These are phyloP conservation scores for Sebastes minor DNA, from an alignment of 2,797 vertebrate genomes.

Conservation along the genomic window DNA sequence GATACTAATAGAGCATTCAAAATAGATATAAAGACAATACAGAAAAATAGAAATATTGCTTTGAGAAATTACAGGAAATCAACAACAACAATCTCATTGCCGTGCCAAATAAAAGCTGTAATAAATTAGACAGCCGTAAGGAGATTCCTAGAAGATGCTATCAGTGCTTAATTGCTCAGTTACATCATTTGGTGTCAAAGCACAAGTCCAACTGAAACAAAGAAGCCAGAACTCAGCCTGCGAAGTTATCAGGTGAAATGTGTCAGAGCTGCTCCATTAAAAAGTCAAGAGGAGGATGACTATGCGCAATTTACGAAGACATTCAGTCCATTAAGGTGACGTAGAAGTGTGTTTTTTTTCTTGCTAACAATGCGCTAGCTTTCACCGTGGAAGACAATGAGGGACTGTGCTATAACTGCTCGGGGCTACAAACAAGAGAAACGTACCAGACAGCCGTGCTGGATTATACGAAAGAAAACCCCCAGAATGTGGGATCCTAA, in stretches of 20 bases:
- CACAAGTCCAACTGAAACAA: not conserved
- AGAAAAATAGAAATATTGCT: not conserved
- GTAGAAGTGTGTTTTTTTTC: not conserved
- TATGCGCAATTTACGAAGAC: not conserved
- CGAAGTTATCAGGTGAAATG: not conserved
- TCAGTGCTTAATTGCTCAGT: not conserved
- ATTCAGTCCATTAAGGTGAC: not conserved
- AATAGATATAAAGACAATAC: not conserved
- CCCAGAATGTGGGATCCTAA: not conserved
- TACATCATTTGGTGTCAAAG: slow-evolving; percentile 5
- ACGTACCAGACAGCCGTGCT: not conserved
- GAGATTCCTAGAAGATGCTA: not conserved
- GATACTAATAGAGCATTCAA: not conserved
- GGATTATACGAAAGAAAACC: not conserved
- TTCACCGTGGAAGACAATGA: not conserved
- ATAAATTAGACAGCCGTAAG: not conserved
- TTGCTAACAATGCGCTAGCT: not conserved
- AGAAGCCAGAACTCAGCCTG: not conserved
- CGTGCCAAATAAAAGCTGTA: not conserved
- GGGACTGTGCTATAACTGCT: not conserved
- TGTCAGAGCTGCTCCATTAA: not conserved
- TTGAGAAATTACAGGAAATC: not conserved
- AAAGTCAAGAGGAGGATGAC: not conserved
- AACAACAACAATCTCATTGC: not conserved
- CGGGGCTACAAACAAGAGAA: not conserved